These are phyloP conservation scores for Helogale parvula DNA, from an alignment of 2,113 vertebrate genomes.

Conservation along the genomic window DNA sequence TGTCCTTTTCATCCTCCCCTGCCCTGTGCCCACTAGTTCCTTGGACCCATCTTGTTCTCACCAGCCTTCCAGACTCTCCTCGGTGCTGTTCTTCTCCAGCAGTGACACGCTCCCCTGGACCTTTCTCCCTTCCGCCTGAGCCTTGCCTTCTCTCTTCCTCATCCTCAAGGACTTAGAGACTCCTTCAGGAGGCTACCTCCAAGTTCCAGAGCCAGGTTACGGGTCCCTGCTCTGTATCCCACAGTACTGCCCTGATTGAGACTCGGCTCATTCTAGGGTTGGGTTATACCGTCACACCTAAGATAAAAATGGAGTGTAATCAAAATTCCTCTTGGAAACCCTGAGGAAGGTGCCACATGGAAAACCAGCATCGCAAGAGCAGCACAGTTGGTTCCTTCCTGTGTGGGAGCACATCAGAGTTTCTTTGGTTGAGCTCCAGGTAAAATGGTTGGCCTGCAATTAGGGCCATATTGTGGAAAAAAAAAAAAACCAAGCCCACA, in stretches of 20 bases:
- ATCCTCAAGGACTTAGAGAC: not conserved
- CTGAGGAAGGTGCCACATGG: not conserved
- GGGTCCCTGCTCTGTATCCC: not conserved
- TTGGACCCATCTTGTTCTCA: not conserved
- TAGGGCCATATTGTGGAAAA: not conserved
- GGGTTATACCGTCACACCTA: not conserved
- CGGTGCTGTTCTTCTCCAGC: not conserved
- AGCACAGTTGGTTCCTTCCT: not conserved
- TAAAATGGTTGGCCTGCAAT: not conserved
- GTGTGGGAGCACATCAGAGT: not conserved
- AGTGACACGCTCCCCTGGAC: not conserved
- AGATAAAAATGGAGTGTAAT: not conserved
- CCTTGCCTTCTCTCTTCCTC: not conserved
- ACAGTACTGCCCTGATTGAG: not conserved
- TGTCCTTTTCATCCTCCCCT: not conserved
- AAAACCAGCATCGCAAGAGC: not conserved
- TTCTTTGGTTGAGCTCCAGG: not conserved
- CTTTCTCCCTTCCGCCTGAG: not conserved
- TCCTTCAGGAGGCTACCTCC: not conserved
- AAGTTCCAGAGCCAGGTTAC: not conserved
- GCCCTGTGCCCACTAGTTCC: not conserved
- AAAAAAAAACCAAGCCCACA: not conserved
- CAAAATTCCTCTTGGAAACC: not conserved
- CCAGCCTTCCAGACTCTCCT: not conserved
- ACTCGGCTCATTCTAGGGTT: not conserved